phyloP scores from a whole-genome alignment of 2,888 invertebrate genomes.

The Mesoligia furuncula region DNA sequence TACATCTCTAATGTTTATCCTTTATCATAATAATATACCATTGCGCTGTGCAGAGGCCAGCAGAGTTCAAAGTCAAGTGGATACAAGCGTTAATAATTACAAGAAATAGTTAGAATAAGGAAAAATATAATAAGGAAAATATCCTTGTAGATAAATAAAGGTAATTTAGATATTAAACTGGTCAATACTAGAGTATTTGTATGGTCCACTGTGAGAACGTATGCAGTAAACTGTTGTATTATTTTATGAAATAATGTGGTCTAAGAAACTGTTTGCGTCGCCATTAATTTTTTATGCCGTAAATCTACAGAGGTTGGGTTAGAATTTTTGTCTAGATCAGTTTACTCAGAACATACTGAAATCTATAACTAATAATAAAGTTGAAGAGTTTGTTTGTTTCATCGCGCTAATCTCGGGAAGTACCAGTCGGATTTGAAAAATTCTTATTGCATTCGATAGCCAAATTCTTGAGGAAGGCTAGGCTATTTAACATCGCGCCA shows the following conservation, averaged over 20 bases:
- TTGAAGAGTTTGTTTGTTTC: too few relatives aligned
- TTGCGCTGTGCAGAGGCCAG: slow-evolving; percentile 17
- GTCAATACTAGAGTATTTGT: not conserved
- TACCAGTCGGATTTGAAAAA: too few relatives aligned
- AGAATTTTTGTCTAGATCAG: not conserved
- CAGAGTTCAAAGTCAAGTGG: slow-evolving; percentile 48
- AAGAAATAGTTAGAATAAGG: slow-evolving; percentile 18
- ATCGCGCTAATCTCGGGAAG: too few relatives aligned
- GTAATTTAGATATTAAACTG: not conserved
- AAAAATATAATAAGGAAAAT: slow-evolving; percentile 19
- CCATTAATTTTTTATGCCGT: not conserved
- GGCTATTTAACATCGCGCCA: too few relatives aligned
- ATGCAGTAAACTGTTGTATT: not conserved
- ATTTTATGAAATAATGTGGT: not conserved
- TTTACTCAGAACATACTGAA: not conserved
- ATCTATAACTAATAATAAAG: too few relatives aligned
- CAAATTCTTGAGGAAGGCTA: too few relatives aligned
- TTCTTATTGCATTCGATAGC: too few relatives aligned
- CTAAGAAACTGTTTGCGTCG: not conserved
- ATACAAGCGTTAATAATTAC: slow-evolving; percentile 16
- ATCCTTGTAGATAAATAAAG: not conserved
- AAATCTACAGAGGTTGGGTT: too few relatives aligned
- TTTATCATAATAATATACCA: slow-evolving; percentile 21
- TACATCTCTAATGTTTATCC: slow-evolving; percentile 8
- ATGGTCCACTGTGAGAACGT: not conserved